These are phyloP conservation scores for Hypanus sabinus DNA, from an alignment of 2,113 vertebrate genomes.

Conservation along the genomic window DNA sequence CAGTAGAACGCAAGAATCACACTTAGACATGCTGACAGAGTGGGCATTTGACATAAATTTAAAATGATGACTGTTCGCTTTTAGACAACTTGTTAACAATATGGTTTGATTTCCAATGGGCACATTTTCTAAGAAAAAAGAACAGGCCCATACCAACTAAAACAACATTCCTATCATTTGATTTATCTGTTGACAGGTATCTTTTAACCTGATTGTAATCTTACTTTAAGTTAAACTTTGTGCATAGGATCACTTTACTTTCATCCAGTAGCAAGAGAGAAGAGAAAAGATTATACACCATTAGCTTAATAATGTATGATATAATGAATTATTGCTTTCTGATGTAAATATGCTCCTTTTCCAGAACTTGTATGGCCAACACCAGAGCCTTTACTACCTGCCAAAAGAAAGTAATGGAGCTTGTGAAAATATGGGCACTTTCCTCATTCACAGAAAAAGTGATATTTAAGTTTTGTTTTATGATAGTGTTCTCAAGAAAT, in stretches of 20 bases:
- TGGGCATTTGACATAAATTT: not conserved
- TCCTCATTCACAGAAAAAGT: too few relatives aligned
- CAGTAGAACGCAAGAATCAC: not conserved
- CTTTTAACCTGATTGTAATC: not conserved
- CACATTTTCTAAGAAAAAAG: not conserved
- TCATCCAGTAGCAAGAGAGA: not conserved
- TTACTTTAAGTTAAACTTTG: not conserved
- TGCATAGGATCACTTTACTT: not conserved
- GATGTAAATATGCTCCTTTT: constrained; percentile 1
- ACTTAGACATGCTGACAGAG: not conserved
- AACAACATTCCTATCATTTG: not conserved
- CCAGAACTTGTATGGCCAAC: constrained; percentile 43
- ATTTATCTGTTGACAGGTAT: not conserved
- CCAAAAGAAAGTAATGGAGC: constrained; percentile 42
- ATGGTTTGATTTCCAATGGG: not conserved
- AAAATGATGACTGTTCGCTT: not conserved
- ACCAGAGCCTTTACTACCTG: constrained; percentile 30
- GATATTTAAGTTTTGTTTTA: not conserved
- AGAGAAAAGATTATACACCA: not conserved
- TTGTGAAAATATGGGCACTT: not conserved
- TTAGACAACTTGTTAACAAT: not conserved
- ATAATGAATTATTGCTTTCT: not conserved
- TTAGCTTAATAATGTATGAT: not conserved
- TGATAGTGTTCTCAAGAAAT: not conserved
- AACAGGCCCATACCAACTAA: not conserved